Evolutionary conservation across 2,888 invertebrate genomes (phyloP), one percentile per base, ranked within the genome.

Genomic region (Caenorhabditis plicata): DNA sequence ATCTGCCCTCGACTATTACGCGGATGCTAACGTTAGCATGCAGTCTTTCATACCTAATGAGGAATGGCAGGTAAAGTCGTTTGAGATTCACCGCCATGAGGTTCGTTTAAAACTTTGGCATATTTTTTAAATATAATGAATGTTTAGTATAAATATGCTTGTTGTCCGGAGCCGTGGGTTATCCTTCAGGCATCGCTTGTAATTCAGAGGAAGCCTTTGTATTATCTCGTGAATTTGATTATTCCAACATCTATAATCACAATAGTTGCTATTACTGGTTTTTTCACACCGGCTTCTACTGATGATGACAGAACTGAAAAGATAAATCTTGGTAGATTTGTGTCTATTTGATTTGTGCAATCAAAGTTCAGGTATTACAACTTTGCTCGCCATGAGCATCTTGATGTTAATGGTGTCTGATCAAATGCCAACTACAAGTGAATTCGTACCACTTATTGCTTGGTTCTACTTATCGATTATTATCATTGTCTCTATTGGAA

Each of bases 331-430:
- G 79, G 76, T 46, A 64, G n/a, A n/a, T n/a, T n/a, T n/a, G n/a
- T n/a, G n/a, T n/a, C n/a, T n/a, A n/a, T n/a, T n/a, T n/a, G n/a
- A n/a, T n/a, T n/a, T n/a, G n/a, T n/a, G n/a, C n/a, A n/a, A n/a
- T n/a, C n/a, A n/a, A n/a, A n/a, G 36, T 47, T 46, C 47, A 68
- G 68, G 71, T 29, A 72, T 72, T 45, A 72, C 71, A 3, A 72
- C 71, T 0, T 64, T 77, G 23, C 69, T 84, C 53, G 83, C 84
- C 7, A 83, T 84, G 77, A 82, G 83, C 5, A 83, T 84, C 46
- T 80, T 84, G 68, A 82, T 84, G 83, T 70, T 84, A 45, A 81
- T 84, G 64, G 82, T 84, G 3, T 82, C 83, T 2, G 83, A 83
- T 62, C 81, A 81, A 46, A 83, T 83, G 82, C 84, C 83, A 0